Conservation (phyloP, 2,888 invertebrate genomes). For the Allophyes oxyacanthae region DNA sequence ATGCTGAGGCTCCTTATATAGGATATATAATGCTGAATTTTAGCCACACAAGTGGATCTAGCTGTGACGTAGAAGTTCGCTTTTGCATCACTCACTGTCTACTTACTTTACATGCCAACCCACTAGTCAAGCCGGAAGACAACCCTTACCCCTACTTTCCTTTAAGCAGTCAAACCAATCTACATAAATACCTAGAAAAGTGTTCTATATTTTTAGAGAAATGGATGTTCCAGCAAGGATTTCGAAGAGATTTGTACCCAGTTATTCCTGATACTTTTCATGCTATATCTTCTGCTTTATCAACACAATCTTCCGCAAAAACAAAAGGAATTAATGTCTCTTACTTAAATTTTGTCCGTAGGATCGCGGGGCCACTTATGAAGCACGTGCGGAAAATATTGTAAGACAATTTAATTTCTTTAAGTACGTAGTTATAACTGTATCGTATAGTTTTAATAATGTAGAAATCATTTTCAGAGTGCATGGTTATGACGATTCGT, state of each 20-base stretch:
- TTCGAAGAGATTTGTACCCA: conserved; percentile 82
- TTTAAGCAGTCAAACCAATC: conserved; percentile 62
- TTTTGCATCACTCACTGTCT: conserved; percentile 80
- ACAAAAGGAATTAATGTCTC: conserved; percentile 80
- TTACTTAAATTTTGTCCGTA: conserved; percentile 78
- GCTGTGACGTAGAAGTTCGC: conserved; percentile 77
- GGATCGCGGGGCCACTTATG: conserved; percentile 83
- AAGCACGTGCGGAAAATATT: conserved; percentile 77
- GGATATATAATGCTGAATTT: conserved; percentile 68
- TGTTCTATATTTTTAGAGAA: conserved; percentile 78
- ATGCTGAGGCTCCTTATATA: conserved; percentile 60
- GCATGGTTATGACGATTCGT: conserved; percentile 71
- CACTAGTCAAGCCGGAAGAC: conserved; percentile 61
- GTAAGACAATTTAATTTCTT: conserved; percentile 63
- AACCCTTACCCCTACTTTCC: conserved; percentile 84
- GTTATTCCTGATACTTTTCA: conserved; percentile 83
- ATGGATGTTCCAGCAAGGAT: conserved; percentile 86
- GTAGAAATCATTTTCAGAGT: conserved; percentile 61
- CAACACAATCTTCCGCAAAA: conserved; percentile 69
- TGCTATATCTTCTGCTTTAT: conserved; percentile 72
- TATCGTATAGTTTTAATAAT: conserved; percentile 4
- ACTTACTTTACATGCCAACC: conserved; percentile 75
- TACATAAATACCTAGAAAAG: conserved; percentile 74
- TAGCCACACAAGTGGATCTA: conserved; percentile 71
- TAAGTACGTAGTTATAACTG: conserved; percentile 15